Evolutionary conservation across 2,797 vertebrate genomes (phyloP).

Genomic region (Zalophus californianus): DNA sequence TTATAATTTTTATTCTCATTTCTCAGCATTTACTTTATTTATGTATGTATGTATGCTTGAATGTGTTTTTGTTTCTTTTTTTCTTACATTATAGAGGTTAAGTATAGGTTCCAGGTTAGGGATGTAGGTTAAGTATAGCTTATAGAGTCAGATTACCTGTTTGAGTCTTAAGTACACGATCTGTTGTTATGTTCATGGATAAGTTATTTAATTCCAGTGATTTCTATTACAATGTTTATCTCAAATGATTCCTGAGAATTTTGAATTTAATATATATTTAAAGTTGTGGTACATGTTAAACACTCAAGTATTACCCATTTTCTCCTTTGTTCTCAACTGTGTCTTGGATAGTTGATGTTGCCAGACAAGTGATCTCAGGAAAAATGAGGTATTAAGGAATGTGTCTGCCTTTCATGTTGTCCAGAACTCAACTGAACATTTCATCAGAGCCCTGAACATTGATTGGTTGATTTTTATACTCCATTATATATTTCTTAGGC

Average conservation of each 20-base stretch:
- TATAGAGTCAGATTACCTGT: background rate
- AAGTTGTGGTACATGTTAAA: background rate
- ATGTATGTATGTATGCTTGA: background rate
- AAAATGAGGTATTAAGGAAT: background rate
- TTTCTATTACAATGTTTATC: background rate
- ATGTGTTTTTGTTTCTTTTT: background rate
- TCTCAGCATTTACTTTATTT: background rate
- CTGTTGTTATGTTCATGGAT: background rate
- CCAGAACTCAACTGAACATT: constrained; percentile 17
- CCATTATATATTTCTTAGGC: constrained; percentile 21
- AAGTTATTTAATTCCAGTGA: background rate
- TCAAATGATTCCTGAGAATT: background rate
- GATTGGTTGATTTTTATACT: constrained; percentile 34
- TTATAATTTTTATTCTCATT: background rate
- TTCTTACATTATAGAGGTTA: background rate
- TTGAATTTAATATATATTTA: background rate
- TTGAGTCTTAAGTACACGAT: background rate
- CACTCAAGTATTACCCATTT: background rate
- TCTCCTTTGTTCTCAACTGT: background rate
- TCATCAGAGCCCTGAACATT: constrained; percentile 5
- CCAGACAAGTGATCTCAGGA: background rate
- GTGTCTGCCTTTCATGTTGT: background rate
- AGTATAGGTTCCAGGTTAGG: background rate
- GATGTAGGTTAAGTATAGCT: background rate
- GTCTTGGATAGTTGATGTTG: background rate